Base-by-base conservation (phyloP, 2,888 invertebrate genomes). In the Nysson spinosus region DNA sequence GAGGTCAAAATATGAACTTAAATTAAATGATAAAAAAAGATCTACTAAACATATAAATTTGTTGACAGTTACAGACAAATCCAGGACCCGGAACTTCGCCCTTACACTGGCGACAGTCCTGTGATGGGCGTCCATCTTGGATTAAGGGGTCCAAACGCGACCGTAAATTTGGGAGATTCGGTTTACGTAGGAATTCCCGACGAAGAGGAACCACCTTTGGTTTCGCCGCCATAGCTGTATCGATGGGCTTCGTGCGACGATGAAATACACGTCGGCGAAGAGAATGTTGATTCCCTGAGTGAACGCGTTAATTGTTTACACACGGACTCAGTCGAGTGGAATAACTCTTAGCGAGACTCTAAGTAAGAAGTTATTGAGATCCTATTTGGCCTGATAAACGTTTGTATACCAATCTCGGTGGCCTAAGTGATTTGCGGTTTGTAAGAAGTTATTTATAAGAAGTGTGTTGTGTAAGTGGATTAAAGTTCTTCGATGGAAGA, bases 111-210 rank as follows among this genome's bases (percentile, higher is more conserved):
- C 0, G 84, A 85, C 26, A 86, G 82, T 61, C 91, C 91, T 0
- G 88, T 88, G 0, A 85, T 91, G 85, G 91, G 91, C 4, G 80
- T 89, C 24, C 90, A 91, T 72, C 68, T 90, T 66, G 91, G 89
- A 1, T 49, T 90, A 0, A 86, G 89, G 11, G 78, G 81, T 7
- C 20, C 79, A 4, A 63, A 79, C 1, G 90, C 90, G 1, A 77
- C 46, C 4, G 83, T 91, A 0, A 87, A 85, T 43, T 69, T 87
- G 2, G 89, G 89, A 3, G 91, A 91, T 78, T 69, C 87, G 0
- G 82, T 91, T 58, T 91, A 89, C 81, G 88, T 90, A 0, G 88
- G 87, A 24, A 83, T 87, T 20, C 40, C 80, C 0, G 81, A 85
- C 0, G 77, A 80, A 4, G 62, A 64, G 0, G 54, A 77, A 16